Evolutionary conservation across 2,797 vertebrate genomes (phyloP).

Genomic region (Peromyscus aztecus): DNA sequence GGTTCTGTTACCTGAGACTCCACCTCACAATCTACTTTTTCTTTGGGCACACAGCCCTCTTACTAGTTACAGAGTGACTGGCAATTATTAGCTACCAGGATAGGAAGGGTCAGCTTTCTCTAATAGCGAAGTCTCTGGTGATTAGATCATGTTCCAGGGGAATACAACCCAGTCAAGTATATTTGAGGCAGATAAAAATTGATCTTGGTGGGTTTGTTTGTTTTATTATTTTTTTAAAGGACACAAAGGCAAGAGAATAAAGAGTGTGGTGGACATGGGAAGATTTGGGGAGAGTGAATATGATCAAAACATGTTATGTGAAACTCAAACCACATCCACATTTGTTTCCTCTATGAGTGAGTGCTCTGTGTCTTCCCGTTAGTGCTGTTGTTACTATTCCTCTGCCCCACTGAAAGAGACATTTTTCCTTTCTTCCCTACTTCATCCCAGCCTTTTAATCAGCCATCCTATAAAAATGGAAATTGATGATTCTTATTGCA

Average conservation of each 20-base stretch:
- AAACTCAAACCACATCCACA: background rate
- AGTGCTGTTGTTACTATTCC: background rate
- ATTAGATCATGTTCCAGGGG: background rate
- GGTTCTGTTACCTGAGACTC: background rate
- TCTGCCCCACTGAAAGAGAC: background rate
- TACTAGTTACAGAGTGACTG: background rate
- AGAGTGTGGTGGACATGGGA: background rate
- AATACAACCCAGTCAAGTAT: background rate
- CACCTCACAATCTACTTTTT: background rate
- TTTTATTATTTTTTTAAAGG: background rate
- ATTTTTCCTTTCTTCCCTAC: background rate
- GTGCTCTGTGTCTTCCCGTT: background rate
- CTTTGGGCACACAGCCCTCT: background rate
- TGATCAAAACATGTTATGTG: background rate
- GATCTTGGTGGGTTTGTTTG: background rate
- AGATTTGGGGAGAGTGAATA: background rate
- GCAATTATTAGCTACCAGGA: background rate
- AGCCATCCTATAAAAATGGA: background rate
- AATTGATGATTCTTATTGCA: conserved; percentile 43
- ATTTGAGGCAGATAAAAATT: background rate
- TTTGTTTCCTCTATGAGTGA: background rate
- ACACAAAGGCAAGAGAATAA: background rate
- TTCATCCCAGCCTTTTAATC: conserved; percentile 45
- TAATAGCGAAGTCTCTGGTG: too few species aligned
- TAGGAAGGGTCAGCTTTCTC: background rate